These are phyloP conservation scores for Phragmatobia fuliginosa DNA, from an alignment of 2,888 invertebrate species.

Conservation along the genomic window DNA sequence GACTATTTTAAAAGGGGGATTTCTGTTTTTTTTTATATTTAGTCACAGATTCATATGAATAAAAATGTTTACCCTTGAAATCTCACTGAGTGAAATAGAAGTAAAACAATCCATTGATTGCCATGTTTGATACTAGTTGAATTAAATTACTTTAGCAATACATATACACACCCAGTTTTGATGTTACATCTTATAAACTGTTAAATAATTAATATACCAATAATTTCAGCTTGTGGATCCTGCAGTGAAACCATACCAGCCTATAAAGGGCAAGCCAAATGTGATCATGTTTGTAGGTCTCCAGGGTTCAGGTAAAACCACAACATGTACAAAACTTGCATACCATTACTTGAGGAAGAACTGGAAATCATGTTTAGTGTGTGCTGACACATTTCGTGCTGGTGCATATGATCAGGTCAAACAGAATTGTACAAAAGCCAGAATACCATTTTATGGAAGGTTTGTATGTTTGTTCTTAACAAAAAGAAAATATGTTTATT, in stretches of 20 bases:
- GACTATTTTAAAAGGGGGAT: no score
- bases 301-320: slow-evolving; percentile 99
- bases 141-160: neutral
- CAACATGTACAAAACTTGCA: slow-evolving; percentile 99
- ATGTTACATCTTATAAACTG: neutral
- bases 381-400: slow-evolving; percentile 99
- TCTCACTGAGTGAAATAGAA: no score
- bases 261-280: slow-evolving; percentile 97
- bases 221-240: slow-evolving; percentile 95
- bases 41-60: no score
- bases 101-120: no score
- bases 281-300: slow-evolving; percentile 99
- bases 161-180: neutral
- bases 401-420: slow-evolving; percentile 99
- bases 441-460: slow-evolving; percentile 99
- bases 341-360: slow-evolving; percentile 99
- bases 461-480: slow-evolving; percentile 66
- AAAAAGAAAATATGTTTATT: no score
- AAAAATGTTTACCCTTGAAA: no score
- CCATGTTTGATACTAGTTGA: no score
- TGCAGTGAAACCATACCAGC: slow-evolving; percentile 98
- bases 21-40: no score
- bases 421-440: slow-evolving; percentile 99
- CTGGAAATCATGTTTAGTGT: slow-evolving; percentile 99
- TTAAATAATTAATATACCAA: neutral